phyloP scores from a whole-genome alignment of 2,888 invertebrate genomes.

The Drosophila helvetica region DNA sequence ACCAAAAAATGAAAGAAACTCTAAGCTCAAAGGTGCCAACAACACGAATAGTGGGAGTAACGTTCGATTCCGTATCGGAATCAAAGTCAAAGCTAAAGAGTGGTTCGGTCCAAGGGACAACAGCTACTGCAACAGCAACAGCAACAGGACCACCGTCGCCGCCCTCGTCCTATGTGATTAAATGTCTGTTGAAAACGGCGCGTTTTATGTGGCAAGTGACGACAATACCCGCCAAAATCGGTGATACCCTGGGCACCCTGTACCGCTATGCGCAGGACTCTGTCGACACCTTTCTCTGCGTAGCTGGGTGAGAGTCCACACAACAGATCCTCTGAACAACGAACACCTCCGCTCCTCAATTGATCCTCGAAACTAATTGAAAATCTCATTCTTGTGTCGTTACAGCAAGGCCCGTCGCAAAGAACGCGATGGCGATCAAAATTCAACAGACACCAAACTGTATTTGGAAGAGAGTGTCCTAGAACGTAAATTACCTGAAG shows the following conservation, averaged over 20 bases:
- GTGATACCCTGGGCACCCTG: constrained; percentile 83
- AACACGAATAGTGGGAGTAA: constrained; percentile 27
- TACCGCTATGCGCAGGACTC: constrained; percentile 84
- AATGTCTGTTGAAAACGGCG: constrained; percentile 82
- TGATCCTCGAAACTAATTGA: neutral
- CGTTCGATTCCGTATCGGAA: constrained; percentile 38
- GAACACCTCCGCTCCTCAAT: too few species aligned
- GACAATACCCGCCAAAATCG: constrained; percentile 84
- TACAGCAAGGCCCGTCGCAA: constrained; percentile 98
- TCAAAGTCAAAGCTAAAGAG: constrained; percentile 26
- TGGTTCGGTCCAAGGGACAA: constrained; percentile 32
- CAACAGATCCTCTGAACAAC: neutral
- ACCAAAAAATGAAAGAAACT: constrained; percentile 72
- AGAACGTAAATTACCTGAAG: constrained; percentile 96
- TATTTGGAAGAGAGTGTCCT: constrained; percentile 97
- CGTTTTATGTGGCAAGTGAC: constrained; percentile 84
- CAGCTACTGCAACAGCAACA: constrained; percentile 29
- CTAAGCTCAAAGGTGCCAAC: constrained; percentile 63
- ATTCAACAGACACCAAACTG: constrained; percentile 93
- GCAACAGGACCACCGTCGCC: constrained; percentile 17
- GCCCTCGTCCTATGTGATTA: constrained; percentile 80
- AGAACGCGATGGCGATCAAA: constrained; percentile 94
- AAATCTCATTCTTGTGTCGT: constrained; percentile 63
- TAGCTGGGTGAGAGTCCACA: constrained; percentile 82
- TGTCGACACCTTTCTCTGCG: constrained; percentile 84